phyloP scores from a whole-genome alignment of 2,797 vertebrate species.

The Threskiornis aethiopicus region DNA sequence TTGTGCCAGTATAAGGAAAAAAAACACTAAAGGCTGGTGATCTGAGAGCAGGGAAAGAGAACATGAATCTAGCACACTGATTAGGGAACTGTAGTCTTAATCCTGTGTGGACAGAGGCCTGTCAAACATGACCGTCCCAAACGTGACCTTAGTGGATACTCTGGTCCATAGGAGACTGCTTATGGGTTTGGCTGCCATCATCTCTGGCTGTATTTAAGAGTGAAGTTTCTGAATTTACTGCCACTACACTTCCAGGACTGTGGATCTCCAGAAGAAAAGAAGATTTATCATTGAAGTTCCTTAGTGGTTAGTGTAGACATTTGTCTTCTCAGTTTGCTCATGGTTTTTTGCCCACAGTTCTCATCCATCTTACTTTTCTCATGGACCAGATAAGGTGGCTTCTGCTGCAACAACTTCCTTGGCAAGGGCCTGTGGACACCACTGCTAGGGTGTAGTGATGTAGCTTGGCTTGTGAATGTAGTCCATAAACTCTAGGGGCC shows the following conservation, averaged over 20 bases:
- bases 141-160: fast-evolving
- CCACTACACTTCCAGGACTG: background rate
- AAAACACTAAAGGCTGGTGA: background rate
- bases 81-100: background rate
- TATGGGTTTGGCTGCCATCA: background rate
- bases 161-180: background rate
- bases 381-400: background rate
- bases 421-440: background rate
- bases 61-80: background rate
- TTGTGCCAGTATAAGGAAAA: background rate
- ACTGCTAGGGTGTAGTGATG: background rate
- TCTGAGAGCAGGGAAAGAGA: background rate
- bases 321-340: background rate
- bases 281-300: background rate
- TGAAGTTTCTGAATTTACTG: background rate
- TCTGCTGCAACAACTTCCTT: background rate
- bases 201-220: background rate
- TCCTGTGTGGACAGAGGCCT: background rate
- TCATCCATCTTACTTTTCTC: background rate
- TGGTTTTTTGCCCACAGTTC: background rate
- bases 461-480: background rate
- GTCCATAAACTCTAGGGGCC: background rate
- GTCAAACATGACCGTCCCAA: background rate
- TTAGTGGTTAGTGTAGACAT: background rate
- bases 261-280: background rate